phyloP scores from a whole-genome alignment of 2,797 vertebrate species.

The Cyclura pinguis region DNA sequence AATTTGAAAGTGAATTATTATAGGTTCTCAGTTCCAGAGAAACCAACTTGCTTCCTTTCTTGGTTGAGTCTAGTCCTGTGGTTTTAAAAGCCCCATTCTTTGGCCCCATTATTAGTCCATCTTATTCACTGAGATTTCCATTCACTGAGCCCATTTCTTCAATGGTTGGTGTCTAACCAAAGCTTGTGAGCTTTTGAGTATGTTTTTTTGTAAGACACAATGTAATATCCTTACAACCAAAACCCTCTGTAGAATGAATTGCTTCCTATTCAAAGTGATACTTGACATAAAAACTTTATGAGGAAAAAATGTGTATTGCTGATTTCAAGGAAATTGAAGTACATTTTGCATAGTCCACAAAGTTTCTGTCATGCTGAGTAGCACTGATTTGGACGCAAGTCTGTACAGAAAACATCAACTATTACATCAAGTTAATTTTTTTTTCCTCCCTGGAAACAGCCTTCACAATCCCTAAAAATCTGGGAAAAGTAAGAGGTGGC shows the following conservation, averaged over 20 bases:
- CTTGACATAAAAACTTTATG: conserved; percentile 36
- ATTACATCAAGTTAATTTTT: background rate
- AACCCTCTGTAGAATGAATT: conserved; percentile 55
- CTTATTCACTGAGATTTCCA: conserved; percentile 61
- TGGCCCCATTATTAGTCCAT: conserved; percentile 48
- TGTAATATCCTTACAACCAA: conserved; percentile 42
- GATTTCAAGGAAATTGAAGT: conserved; percentile 37
- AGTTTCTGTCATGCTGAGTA: background rate
- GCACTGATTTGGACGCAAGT: background rate
- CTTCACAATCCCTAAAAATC: background rate
- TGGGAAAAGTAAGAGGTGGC: background rate
- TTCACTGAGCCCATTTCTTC: conserved; percentile 22
- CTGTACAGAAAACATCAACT: background rate
- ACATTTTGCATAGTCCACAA: background rate
- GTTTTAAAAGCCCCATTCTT: conserved; percentile 43
- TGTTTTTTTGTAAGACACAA: conserved; percentile 59
- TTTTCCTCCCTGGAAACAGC: background rate
- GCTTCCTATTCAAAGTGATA: conserved; percentile 60
- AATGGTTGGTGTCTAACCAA: conserved; percentile 11
- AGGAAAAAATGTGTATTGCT: background rate
- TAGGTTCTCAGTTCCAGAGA: conserved; percentile 70
- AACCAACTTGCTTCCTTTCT: conserved; percentile 74
- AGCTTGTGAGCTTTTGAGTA: conserved; percentile 28
- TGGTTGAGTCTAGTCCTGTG: conserved; percentile 64
- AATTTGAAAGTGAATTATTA: conserved; percentile 74